phyloP scores from a whole-genome alignment of 1,140 invertebrate genomes.

The Drosophila sturtevanti region DNA sequence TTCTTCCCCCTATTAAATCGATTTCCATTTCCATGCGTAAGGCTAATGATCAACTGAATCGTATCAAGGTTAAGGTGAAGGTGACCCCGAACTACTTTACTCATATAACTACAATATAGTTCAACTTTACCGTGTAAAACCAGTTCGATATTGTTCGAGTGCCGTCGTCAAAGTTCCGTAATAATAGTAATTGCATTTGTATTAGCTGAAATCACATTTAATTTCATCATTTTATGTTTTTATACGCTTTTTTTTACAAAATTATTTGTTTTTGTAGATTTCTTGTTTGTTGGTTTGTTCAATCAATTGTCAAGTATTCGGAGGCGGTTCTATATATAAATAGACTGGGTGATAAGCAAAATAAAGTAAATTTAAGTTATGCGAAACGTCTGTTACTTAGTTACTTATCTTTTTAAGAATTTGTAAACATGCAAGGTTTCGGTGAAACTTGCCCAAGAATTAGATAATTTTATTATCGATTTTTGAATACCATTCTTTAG shows the following conservation, averaged over 20 bases:
- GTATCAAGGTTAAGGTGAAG: constrained; percentile 46
- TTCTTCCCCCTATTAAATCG: constrained; percentile 21
- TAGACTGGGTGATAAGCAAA: background rate
- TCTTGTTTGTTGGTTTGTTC: constrained; percentile 1
- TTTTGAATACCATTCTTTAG: background rate
- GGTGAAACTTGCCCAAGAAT: background rate
- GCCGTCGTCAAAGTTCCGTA: constrained; percentile 14
- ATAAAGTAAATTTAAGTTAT: background rate
- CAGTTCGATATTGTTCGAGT: constrained; percentile 22
- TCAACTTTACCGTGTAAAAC: constrained; percentile 26
- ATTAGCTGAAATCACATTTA: constrained; percentile 13
- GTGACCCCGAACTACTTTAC: constrained; percentile 37
- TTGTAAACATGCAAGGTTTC: background rate
- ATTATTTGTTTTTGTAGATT: background rate
- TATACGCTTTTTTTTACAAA: background rate
- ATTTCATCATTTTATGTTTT: constrained; percentile 32
- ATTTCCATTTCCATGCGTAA: constrained; percentile 27
- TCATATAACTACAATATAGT: constrained; percentile 10
- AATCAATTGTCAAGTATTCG: constrained; percentile 1
- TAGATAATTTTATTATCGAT: background rate
- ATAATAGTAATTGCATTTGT: constrained; percentile 11
- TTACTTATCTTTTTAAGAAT: background rate
- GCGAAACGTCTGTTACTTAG: background rate
- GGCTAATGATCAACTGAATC: constrained; percentile 46
- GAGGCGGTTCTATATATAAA: background rate